Percentiles rank a stretch among this genome's conserved stretches.
Evolutionary conservation across 2,797 vertebrate genomes (phyloP).

Genomic region (Potorous gilbertii): DNA sequence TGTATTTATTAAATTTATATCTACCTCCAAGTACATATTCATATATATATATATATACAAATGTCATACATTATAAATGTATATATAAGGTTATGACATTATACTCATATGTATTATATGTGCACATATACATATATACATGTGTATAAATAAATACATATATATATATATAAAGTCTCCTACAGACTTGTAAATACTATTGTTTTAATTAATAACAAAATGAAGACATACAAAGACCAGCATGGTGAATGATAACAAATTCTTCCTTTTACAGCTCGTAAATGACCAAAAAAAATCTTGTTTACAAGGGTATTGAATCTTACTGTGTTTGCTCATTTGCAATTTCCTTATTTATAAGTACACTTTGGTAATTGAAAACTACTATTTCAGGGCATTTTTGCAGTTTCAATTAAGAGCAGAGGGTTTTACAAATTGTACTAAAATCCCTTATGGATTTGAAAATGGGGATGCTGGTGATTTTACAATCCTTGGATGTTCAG

Average conservation of each 20-base stretch:
- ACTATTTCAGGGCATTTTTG: neutral
- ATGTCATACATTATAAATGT: neutral
- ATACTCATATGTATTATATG: neutral
- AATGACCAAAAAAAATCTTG: neutral
- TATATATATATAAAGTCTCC: no score
- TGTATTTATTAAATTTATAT: neutral
- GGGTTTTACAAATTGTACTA: neutral
- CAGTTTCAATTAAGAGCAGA: neutral
- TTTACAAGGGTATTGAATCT: neutral
- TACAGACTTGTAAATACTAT: neutral
- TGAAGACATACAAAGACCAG: neutral
- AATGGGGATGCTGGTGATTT: constrained; percentile 15
- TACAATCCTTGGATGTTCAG: neutral
- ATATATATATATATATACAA: neutral
- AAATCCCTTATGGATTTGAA: neutral
- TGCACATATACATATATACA: neutral
- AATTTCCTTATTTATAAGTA: constrained; percentile 20
- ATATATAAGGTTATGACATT: neutral
- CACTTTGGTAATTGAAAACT: neutral
- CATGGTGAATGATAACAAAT: neutral
- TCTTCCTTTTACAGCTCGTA: neutral
- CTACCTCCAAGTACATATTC: neutral
- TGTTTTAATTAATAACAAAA: neutral
- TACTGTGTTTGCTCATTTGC: neutral
- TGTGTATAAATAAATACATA: no score